Evolutionary conservation across 2,797 vertebrate genomes (phyloP), one percentile per base, ranked within the genome.

Genomic region (Coracias cyanogaster): DNA sequence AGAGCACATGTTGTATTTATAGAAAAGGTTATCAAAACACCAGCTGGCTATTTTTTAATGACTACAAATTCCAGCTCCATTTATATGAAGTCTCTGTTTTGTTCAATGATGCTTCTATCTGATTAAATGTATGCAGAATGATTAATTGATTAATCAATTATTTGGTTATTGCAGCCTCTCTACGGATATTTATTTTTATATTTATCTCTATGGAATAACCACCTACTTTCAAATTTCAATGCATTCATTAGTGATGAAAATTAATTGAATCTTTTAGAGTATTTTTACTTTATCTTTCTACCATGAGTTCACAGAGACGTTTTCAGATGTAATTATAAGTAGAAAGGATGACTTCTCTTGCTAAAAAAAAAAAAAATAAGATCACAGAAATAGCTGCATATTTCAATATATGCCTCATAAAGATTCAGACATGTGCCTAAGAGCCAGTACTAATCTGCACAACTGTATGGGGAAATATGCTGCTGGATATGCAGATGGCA

Each of bases 91-190:
- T 46, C 15, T 94, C 35, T 78, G 29, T 74, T 97, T 93, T 73
- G 7, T 86, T 89, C 57, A 82, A 35, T 85, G 52, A 64, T 60
- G 6, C 7, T 94, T 94, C 73, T 57, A 91, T 90, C 79, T 93
- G 52, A 94, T 91, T 94, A 86, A 92, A 76, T 90, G 82, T 94
- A 79, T 52, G 74, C 58, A 84, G 74, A 57, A 95, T 93, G 61
- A 94, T 96, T 93, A 96, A 96, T 67, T 94, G 71, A 93, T 94
- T 91, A 94, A 92, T 95, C 66, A 93, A 70, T 94, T 96, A 82
- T 92, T 96, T 96, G 66, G 25, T 65, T 95, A 92, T 51, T 92
- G 15, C 51, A 70, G 54, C 55, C 16, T 61, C 16, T 85, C 19
- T 81, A 29, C 0, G 0, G 41, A 49, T 85, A 87, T 91, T 55